Evolutionary conservation across 2,113 vertebrate species (phyloP), one percentile per base, ranked within the genome.

Genomic region (Gobio gobio): DNA sequence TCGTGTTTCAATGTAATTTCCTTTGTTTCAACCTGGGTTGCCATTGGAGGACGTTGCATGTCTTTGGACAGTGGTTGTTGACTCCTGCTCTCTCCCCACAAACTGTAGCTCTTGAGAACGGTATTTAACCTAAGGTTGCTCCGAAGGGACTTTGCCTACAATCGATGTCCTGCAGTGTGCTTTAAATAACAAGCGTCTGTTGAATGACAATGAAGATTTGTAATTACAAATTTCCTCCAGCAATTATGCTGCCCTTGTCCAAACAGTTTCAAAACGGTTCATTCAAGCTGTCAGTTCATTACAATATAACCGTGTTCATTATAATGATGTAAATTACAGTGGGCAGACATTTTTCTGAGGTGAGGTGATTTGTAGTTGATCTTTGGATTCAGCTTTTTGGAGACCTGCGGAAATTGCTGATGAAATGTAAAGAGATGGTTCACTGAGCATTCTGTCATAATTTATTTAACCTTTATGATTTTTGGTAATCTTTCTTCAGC

Each of bases 201-300:
- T 14, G 22, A 66, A 51, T 81, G 22, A 78, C 54, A 61, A 56
- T 78, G 51, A 59, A 33, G 77, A 78, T 78, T 78, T 78, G 54
- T 59, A 40, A 59, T 78, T 77, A 63, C 59, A 63, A 12, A 24
- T 63, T 68, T 9, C 29, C 29, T 68, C 26, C 8, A 36, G 47
- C 24, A 20, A 54, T 76, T 76, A 51, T 51, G 26, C 74, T 26
- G 6, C n/a, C 49, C 74, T 76, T 76, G 73, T 76, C 45, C 74
- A 76, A 76, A 51, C 74, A 76, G 47, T 33, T 54, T 51, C 47
- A 54, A 18, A 76, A 49, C 47, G 13, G 74, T 54, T 76, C 24
- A 76, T 54, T 76, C 26, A 76, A 76, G 47, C 74, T 76, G 74
- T 76, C 74, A 76, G 47, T 76, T 76, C 47, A 76, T 33, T 76